Evolutionary conservation across 2,113 vertebrate species (phyloP).

Genomic region (Ovibos moschatus): DNA sequence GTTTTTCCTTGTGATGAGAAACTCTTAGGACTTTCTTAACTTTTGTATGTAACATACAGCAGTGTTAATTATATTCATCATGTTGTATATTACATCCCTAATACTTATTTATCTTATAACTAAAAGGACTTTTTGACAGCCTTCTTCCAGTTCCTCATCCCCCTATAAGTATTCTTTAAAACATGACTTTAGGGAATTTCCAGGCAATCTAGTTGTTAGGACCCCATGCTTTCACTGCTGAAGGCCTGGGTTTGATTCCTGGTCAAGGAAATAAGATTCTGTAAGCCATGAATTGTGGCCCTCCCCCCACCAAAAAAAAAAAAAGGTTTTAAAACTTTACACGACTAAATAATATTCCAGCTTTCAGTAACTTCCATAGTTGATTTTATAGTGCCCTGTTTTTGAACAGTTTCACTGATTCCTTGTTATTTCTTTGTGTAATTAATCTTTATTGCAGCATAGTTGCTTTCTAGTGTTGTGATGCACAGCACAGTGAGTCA

Average conservation of each 20-base stretch:
- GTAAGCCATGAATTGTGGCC: background rate
- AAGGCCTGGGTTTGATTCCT: background rate
- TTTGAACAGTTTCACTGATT: background rate
- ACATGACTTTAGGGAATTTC: background rate
- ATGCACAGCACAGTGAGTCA: background rate
- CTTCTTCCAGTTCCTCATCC: background rate
- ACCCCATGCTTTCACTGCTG: background rate
- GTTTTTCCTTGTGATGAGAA: background rate
- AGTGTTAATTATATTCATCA: background rate
- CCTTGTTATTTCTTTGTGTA: background rate
- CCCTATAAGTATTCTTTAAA: background rate
- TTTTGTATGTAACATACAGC: background rate
- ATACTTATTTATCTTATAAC: background rate
- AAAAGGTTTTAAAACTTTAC: background rate
- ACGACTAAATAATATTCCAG: background rate
- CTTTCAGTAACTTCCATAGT: background rate
- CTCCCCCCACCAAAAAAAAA: background rate
- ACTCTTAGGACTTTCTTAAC: background rate
- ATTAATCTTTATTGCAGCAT: background rate
- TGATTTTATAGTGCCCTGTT: background rate
- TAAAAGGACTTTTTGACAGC: background rate
- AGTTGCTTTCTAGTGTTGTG: background rate
- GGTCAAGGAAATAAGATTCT: background rate
- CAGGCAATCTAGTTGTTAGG: background rate
- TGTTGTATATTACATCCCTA: background rate